Evolutionary conservation across 2,113 vertebrate species (phyloP).

Genomic region (Leptobrachium ailaonicum): DNA sequence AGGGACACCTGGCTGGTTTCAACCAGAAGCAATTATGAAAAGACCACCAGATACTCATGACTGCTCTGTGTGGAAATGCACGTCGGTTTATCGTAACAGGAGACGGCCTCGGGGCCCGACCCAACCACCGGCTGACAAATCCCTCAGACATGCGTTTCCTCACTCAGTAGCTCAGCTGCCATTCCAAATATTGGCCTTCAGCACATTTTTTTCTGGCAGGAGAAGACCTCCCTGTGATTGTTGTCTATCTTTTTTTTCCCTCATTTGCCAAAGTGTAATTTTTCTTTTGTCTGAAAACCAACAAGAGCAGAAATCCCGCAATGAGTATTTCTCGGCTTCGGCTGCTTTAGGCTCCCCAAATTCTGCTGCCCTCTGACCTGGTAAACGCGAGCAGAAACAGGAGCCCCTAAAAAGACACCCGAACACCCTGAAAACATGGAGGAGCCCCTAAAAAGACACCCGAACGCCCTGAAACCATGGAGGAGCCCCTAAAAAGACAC

Average conservation of each 20-base stretch:
- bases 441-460: too few species aligned
- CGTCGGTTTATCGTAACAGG: constrained; percentile 13
- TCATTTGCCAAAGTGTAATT: neutral
- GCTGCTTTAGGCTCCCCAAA: too few species aligned
- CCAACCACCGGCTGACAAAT: constrained; percentile 21
- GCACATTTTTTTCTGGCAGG: neutral
- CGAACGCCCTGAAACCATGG: too few species aligned
- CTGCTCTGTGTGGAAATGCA: constrained; percentile 2
- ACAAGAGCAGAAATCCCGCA: too few species aligned
- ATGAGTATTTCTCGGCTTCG: too few species aligned
- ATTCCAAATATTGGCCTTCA: constrained; percentile 19
- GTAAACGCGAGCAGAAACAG: too few species aligned
- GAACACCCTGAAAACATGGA: too few species aligned
- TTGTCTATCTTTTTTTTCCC: neutral
- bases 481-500: too few species aligned
- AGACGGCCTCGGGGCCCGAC: constrained; percentile 26
- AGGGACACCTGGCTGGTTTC: constrained; percentile 32
- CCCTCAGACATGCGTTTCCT: constrained; percentile 1
- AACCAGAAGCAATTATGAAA: constrained; percentile 1
- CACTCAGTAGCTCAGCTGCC: neutral
- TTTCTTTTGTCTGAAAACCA: constrained; percentile 2
- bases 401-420: too few species aligned
- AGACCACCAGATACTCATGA: neutral
- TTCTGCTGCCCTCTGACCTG: too few species aligned
- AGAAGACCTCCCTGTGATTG: constrained; percentile 8